These are phyloP conservation scores for Ferrisia virgata DNA, from an alignment of 2,888 invertebrate species.

Conservation along the genomic window DNA sequence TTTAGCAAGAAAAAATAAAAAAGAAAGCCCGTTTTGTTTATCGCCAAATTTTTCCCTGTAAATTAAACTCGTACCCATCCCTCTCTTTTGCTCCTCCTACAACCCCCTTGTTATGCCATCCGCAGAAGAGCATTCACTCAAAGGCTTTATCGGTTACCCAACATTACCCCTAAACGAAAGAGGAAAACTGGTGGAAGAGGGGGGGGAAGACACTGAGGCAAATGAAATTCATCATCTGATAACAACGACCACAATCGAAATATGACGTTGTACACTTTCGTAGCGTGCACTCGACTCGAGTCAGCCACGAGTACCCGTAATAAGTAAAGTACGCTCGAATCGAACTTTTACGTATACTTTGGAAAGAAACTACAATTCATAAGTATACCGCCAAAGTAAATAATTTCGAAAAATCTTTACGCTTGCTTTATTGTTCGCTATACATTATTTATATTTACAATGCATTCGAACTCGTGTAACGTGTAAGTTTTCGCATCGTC, in stretches of 20 bases:
- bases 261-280: neutral
- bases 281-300: too few species aligned
- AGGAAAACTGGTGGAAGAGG: neutral
- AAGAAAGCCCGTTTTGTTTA: neutral
- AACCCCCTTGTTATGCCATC: too few species aligned
- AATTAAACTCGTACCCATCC: neutral
- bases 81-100: neutral
- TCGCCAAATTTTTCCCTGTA: neutral
- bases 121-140: too few species aligned
- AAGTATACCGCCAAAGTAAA: neutral
- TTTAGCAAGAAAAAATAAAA: neutral
- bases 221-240: too few species aligned
- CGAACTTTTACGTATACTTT: neutral
- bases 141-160: neutral
- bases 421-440: neutral
- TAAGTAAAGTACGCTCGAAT: neutral
- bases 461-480: neutral
- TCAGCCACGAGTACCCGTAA: too few species aligned
- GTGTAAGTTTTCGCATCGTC: neutral
- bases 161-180: neutral
- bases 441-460: neutral
- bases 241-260: neutral
- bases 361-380: neutral
- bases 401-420: conserved; percentile 2
- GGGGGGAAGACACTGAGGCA: neutral